Evolutionary conservation across 2,888 invertebrate species (phyloP), one percentile per base, ranked within the genome.

Genomic region (Ectobius pallidus): DNA sequence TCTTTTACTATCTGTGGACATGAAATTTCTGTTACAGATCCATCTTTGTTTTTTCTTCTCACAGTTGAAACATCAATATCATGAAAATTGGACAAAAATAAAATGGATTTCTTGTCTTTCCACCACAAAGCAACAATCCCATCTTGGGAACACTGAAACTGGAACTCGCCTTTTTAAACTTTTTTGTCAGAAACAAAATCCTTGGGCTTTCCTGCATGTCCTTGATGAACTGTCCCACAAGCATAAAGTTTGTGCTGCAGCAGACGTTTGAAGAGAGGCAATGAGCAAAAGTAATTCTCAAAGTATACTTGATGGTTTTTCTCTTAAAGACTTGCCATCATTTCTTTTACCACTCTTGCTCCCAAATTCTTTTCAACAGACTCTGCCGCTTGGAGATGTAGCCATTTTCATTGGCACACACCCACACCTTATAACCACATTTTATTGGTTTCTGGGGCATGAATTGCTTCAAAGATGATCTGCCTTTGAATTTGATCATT

Each of bases 31-130:
- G n/a, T 3, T n/a, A 14, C 11, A 14, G 58, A 3, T 25, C 27
- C 27, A 58, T 58, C 58, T 27, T 58, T 58, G 16, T 30, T 58
- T 30, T 58, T 58, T 14, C 58, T 11, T 58, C 27, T 14, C 30
- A 30, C 9, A 16, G 32, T 27, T 16, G 9, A 18, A 14, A 30
- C 18, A 61, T 61, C 30, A 3, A 14, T 4, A 61, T 61, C 32
- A 32, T 61, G 61, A 30, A 61, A 61, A 27, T 61, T 61, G 14
- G 61, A 61, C 27, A 61, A 18, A 30, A 61, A 61, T n/a, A 25
- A 1, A 18, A 27, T 30, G 27, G 0, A 14, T 44, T 44, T 44
- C n/a, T 3, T 61, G 30, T n/a, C 61, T 1, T 61, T 61, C 61
- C 32, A 32, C 3, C 27, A 3, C 30, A 14, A 27, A 25, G 58